These are phyloP conservation scores for Caradrina kadenii DNA, from an alignment of 2,888 invertebrate genomes.

Conservation along the genomic window DNA sequence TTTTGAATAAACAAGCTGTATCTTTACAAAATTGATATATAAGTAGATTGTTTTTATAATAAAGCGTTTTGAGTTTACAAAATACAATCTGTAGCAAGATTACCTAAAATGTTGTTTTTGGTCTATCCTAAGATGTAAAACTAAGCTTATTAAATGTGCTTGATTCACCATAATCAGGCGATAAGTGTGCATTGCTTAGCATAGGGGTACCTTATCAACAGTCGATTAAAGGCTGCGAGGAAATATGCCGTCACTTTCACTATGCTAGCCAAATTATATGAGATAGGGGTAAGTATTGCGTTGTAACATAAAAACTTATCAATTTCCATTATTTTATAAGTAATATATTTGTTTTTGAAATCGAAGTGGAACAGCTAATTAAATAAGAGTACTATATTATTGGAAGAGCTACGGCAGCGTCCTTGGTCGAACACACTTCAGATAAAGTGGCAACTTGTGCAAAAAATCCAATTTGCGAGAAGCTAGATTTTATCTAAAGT, in stretches of 20 bases:
- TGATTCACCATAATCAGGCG: not conserved
- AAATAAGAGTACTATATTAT: constrained; percentile 27
- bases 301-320: not conserved
- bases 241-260: not conserved
- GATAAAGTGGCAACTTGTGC: constrained; percentile 60
- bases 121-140: not conserved
- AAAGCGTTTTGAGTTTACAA: too few species aligned
- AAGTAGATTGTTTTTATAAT: too few species aligned
- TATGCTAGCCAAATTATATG: not conserved
- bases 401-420: constrained; percentile 27
- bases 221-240: not conserved
- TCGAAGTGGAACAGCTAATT: constrained; percentile 32
- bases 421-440: constrained; percentile 57
- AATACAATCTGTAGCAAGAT: too few species aligned
- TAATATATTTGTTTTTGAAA: constrained; percentile 13
- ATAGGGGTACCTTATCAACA: not conserved
- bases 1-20: too few species aligned
- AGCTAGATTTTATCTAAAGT: constrained; percentile 50
- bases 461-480: constrained; percentile 66
- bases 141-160: not conserved
- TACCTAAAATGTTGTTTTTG: too few species aligned
- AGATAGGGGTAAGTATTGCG: too few species aligned
- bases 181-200: not conserved
- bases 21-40: too few species aligned
- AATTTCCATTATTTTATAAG: not conserved